phyloP scores from a whole-genome alignment of 1,140 invertebrate species.

The Brachionus paranguensis region DNA sequence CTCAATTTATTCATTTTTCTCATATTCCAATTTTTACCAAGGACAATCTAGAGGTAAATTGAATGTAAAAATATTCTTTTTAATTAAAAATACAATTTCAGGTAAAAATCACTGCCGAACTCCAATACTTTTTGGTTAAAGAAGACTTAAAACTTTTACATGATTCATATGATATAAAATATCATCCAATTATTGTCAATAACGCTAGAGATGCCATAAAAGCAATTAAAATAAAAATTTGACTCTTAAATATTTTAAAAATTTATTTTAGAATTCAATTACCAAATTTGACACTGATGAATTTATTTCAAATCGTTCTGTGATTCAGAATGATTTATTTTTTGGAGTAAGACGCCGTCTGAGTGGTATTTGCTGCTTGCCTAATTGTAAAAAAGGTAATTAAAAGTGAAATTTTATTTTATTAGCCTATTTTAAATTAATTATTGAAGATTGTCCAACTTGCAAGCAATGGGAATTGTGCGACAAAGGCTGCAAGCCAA shows the following conservation, averaged over 20 bases:
- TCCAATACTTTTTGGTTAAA: constrained; percentile 48
- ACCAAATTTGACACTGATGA: constrained; percentile 45
- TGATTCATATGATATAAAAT: constrained; percentile 46
- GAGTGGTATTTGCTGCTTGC: neutral
- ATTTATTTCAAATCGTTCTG: constrained; percentile 43
- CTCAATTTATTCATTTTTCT: constrained; percentile 42
- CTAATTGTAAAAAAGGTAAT: constrained; percentile 35
- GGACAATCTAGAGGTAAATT: constrained; percentile 45
- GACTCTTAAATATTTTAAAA: neutral
- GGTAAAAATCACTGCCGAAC: constrained; percentile 44
- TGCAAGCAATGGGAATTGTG: constrained; percentile 42
- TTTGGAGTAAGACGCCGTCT: constrained; percentile 44
- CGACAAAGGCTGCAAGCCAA: constrained; percentile 43
- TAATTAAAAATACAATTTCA: constrained; percentile 37
- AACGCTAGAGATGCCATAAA: constrained; percentile 49
- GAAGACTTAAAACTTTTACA: constrained; percentile 46
- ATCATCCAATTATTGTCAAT: constrained; percentile 45
- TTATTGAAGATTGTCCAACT: neutral
- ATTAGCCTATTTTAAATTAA: too few species aligned
- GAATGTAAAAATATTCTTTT: neutral
- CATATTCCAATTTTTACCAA: constrained; percentile 45
- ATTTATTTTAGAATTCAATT: constrained; percentile 42
- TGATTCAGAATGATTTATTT: constrained; percentile 43
- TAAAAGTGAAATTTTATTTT: too few species aligned
- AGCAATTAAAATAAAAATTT: constrained; percentile 41